Conservation (phyloP, 1,140 invertebrate species). For the Drosophila paulistorum region DNA sequence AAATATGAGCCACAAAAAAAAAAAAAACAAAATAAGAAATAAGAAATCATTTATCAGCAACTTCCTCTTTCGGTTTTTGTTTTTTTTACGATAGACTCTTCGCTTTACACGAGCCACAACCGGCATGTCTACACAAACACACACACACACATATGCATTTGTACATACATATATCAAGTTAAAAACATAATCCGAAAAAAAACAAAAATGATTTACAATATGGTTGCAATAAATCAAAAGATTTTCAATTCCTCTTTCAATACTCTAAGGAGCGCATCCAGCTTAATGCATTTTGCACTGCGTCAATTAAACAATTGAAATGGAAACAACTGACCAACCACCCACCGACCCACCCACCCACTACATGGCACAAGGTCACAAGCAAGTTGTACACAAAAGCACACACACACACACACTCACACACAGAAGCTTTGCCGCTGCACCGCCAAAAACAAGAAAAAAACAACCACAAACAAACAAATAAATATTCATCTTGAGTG, state of each 20-base stretch:
- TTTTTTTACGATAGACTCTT: background rate
- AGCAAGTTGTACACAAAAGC: background rate
- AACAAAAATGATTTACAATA: background rate
- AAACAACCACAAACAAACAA: background rate
- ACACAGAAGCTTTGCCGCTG: background rate
- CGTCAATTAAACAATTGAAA: background rate
- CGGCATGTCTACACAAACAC: background rate
- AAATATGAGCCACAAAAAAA: background rate
- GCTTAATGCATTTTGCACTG: background rate
- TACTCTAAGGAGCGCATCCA: too few species aligned
- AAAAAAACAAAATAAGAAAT: background rate
- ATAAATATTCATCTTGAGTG: background rate
- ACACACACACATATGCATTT: background rate
- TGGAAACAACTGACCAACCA: background rate
- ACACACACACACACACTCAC: background rate
- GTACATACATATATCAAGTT: background rate
- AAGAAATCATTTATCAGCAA: background rate
- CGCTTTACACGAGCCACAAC: background rate
- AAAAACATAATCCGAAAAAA: background rate
- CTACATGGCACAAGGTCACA: background rate
- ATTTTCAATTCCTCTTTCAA: too few species aligned
- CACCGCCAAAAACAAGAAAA: background rate
- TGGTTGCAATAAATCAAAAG: too few species aligned
- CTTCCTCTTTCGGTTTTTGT: background rate
- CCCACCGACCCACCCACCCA: background rate